phyloP scores from a whole-genome alignment of 2,888 invertebrate species.

The Meiosimyza decipiens region DNA sequence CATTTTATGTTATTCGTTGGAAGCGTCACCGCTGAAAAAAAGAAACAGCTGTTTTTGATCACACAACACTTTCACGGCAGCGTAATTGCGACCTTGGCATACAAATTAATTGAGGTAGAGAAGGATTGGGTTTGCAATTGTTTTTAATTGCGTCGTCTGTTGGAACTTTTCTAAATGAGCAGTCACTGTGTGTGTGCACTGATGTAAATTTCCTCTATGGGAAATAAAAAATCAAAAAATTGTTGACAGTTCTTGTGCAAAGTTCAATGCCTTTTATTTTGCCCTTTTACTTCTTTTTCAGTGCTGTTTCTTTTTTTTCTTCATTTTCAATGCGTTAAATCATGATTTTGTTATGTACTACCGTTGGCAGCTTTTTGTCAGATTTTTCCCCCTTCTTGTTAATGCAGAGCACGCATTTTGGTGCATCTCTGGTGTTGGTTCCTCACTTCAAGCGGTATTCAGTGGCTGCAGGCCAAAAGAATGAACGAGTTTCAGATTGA shows the following conservation, averaged over 20 bases:
- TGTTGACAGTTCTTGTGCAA: too few species aligned
- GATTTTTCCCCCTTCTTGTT: neutral
- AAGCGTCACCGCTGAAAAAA: too few species aligned
- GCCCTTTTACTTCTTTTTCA: too few species aligned
- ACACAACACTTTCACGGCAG: neutral
- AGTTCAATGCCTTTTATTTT: too few species aligned
- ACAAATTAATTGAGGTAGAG: constrained; percentile 25
- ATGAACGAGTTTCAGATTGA: constrained; percentile 3
- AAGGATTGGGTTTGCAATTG: neutral
- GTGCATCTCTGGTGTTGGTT: neutral
- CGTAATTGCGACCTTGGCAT: constrained; percentile 21
- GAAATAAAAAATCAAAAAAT: too few species aligned
- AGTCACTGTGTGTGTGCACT: neutral
- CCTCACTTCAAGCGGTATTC: too few species aligned
- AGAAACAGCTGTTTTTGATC: constrained; percentile 5
- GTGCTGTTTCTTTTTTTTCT: neutral
- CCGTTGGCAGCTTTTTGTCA: neutral
- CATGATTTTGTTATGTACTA: too few species aligned
- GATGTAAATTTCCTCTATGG: too few species aligned
- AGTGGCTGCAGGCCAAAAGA: constrained; percentile 8
- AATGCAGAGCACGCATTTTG: constrained; percentile 9
- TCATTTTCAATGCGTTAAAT: neutral
- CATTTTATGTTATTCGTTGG: constrained; percentile 1
- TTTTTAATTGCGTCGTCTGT: constrained; percentile 14
- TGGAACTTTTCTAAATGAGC: too few species aligned